Conservation (phyloP, 2,113 vertebrate genomes). For the Podocnemis expansa region DNA sequence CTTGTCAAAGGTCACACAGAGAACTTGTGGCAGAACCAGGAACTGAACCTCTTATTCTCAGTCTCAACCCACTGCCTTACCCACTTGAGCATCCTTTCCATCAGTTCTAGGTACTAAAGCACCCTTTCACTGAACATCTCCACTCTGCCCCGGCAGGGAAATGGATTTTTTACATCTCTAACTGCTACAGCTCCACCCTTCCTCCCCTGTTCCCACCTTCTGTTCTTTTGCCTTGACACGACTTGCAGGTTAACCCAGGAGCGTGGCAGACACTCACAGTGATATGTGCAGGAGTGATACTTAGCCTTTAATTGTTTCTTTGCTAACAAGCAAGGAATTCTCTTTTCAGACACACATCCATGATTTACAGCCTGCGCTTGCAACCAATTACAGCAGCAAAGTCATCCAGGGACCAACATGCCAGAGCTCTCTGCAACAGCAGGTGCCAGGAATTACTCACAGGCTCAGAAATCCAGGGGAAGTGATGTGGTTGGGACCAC, state of each 20-base stretch:
- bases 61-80: neutral
- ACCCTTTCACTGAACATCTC: neutral
- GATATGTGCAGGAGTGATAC: neutral
- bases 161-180: neutral
- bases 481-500: neutral
- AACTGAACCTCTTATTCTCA: neutral
- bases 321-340: fast-evolving
- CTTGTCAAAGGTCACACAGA: neutral
- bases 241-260: neutral
- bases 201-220: neutral
- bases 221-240: neutral
- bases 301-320: neutral
- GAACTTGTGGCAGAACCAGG: neutral
- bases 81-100: neutral
- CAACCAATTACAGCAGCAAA: neutral
- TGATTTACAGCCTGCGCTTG: fast-evolving
- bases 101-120: neutral
- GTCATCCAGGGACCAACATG: neutral
- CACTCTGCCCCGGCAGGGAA: neutral
- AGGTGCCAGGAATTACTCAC: neutral
- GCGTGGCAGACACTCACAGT: fast-evolving
- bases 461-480: neutral
- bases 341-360: neutral
- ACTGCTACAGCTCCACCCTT: neutral
- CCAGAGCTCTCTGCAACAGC: neutral